A percentile compares a stretch with the other conserved stretches of the same genome.
These are phyloP conservation scores for Stramonita haemastoma DNA, from an alignment of 2,888 invertebrate genomes.

Conservation along the genomic window DNA sequence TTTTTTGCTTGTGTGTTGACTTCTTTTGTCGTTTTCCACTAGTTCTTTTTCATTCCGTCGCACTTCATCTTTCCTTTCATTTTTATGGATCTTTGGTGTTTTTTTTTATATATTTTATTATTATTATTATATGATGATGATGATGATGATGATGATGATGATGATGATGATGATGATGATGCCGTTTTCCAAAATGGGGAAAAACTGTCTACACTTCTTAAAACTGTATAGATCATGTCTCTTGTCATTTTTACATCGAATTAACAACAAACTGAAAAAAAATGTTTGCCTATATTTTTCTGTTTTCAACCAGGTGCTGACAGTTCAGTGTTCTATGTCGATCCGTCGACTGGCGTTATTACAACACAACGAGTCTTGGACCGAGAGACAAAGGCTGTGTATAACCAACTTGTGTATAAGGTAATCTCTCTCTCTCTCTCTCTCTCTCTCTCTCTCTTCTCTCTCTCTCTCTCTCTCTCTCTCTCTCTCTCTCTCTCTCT, in stretches of 20 bases:
- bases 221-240: no score
- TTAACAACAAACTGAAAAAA: no score
- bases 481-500: not conserved
- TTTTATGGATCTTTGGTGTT: not conserved
- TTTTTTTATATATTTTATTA: not conserved
- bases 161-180: no score
- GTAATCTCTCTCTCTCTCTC: not conserved
- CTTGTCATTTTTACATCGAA: no score
- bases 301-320: constrained; percentile 23
- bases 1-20: not conserved
- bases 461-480: not conserved
- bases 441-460: not conserved
- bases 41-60: not conserved
- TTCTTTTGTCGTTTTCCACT: not conserved
- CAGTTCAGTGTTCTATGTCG: constrained; percentile 35
- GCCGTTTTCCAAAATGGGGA: no score
- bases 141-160: no score
- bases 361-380: constrained; percentile 30
- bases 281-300: not conserved
- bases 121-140: no score
- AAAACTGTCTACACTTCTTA: no score
- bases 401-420: constrained; percentile 41
- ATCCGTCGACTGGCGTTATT: constrained; percentile 29
- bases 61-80: not conserved
- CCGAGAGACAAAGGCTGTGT: constrained; percentile 36